Conservation (phyloP, 2,797 vertebrate species). For the Catostomus latipinnis region DNA sequence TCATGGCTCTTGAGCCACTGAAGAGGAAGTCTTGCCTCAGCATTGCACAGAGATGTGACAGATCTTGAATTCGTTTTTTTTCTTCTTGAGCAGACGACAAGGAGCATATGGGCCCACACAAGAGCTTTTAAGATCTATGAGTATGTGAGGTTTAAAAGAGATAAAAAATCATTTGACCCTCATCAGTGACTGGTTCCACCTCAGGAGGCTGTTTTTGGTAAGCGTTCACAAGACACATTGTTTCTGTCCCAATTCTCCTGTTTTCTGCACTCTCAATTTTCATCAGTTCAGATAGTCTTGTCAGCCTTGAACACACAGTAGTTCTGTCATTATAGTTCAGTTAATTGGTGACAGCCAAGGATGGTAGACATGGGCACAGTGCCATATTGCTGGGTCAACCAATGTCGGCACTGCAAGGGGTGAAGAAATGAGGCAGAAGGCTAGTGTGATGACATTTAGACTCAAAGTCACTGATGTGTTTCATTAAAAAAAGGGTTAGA, state of each 20-base stretch:
- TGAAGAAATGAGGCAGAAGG: background rate
- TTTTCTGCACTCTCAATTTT: conserved; percentile 8
- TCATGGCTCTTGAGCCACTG: background rate
- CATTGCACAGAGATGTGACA: conserved; percentile 16
- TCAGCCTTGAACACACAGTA: background rate
- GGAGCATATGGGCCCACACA: conserved; percentile 7
- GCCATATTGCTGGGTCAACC: background rate
- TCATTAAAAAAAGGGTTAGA: no score
- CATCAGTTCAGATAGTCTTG: background rate
- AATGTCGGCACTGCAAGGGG: background rate
- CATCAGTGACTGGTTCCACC: conserved; percentile 5
- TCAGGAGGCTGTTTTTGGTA: background rate
- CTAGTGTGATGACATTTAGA: background rate
- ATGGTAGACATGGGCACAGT: background rate
- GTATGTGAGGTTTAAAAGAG: conserved; percentile 17
- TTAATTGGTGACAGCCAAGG: conserved; percentile 20
- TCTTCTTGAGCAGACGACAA: conserved; percentile 27
- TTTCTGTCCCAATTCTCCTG: background rate
- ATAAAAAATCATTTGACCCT: conserved; percentile 13
- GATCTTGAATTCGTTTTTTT: conserved; percentile 11
- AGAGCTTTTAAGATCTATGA: conserved; percentile 25
- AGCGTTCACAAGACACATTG: conserved; percentile 9
- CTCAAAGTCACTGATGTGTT: background rate
- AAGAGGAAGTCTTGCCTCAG: conserved; percentile 25
- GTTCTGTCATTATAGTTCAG: conserved; percentile 13